Conservation (phyloP, 2,113 vertebrate genomes). For the Etheostoma cragini region DNA sequence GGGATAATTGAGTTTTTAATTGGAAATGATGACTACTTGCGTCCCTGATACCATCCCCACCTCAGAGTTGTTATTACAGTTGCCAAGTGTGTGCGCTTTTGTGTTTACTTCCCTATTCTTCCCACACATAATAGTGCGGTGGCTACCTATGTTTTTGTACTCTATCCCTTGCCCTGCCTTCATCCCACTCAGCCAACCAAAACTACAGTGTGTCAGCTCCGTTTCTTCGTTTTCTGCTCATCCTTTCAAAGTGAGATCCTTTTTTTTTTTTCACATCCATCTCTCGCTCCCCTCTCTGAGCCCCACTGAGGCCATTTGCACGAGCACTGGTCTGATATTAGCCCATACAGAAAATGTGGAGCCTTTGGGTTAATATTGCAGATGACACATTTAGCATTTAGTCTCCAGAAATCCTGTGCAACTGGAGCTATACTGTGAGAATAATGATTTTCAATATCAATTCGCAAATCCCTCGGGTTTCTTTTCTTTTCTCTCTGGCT, state of each 20-base stretch:
- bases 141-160: constrained; percentile 68
- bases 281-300: constrained; percentile 15
- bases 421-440: constrained; percentile 42
- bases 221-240: constrained; percentile 75
- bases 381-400: constrained; percentile 38
- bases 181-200: constrained; percentile 76
- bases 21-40: constrained; percentile 17
- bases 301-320: constrained; percentile 40
- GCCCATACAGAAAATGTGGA: constrained; percentile 27
- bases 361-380: constrained; percentile 52
- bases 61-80: constrained; percentile 13
- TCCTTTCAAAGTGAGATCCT: constrained; percentile 64
- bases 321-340: constrained; percentile 34
- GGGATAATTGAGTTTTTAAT: constrained; percentile 34
- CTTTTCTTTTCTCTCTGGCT: constrained; percentile 7
- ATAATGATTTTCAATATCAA: constrained; percentile 47
- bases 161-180: constrained; percentile 60
- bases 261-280: neutral
- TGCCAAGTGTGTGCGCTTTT: constrained; percentile 22
- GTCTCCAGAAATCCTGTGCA: constrained; percentile 11
- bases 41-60: neutral
- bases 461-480: constrained; percentile 17
- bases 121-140: constrained; percentile 45
- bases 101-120: constrained; percentile 35
- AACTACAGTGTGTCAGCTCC: constrained; percentile 76